A percentile compares a stretch with the other conserved stretches of the same genome.
phyloP scores from a whole-genome alignment of 2,113 vertebrate species.

The Alethe diademata region DNA sequence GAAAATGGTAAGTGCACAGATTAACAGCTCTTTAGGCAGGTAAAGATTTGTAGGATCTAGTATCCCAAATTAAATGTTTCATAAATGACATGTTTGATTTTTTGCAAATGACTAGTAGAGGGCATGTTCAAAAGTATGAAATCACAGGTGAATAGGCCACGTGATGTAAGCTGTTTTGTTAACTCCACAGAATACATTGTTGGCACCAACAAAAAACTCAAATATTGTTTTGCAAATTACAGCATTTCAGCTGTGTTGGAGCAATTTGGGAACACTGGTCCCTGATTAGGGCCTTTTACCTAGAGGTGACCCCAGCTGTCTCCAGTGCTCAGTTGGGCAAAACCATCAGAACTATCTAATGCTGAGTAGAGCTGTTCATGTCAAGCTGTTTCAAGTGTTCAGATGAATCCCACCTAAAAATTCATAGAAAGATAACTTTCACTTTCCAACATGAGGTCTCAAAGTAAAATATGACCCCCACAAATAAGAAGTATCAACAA shows the following conservation, averaged over 20 bases:
- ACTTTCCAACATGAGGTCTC: background rate
- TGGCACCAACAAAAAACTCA: background rate
- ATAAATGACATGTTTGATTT: background rate
- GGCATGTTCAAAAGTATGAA: background rate
- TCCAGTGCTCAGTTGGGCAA: background rate
- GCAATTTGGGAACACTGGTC: background rate
- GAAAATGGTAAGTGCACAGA: slow-evolving; percentile 86
- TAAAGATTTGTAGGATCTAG: background rate
- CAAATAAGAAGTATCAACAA: background rate
- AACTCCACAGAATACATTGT: background rate
- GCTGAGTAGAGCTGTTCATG: background rate
- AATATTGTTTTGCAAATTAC: background rate
- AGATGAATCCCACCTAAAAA: background rate
- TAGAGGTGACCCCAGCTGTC: background rate
- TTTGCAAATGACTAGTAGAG: background rate
- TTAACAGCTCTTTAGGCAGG: background rate
- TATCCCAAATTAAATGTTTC: background rate
- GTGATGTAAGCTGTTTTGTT: background rate
- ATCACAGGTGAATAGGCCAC: background rate
- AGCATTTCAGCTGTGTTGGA: background rate
- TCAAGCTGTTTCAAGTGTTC: background rate
- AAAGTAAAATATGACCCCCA: background rate
- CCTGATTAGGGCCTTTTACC: background rate
- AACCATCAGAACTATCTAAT: background rate
- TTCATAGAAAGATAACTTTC: background rate